Conservation (phyloP, 2,113 vertebrate genomes). For the Leptobrachium leishanense region DNA sequence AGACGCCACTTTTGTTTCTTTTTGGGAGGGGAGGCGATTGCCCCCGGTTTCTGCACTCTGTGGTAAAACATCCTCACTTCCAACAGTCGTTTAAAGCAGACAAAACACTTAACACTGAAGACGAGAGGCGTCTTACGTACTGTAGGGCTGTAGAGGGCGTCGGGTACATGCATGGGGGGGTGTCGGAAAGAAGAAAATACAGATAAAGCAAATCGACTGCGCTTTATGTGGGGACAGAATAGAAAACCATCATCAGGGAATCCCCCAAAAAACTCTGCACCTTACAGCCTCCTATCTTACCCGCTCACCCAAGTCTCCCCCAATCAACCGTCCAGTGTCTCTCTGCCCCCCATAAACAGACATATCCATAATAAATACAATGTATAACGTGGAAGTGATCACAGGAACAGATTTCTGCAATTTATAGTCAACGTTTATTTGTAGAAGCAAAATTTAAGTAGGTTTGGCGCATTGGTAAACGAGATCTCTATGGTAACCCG, state of each 20-base stretch:
- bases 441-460: conserved; percentile 1
- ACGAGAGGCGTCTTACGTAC: not conserved
- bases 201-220: not conserved
- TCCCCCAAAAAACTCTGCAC: too few species aligned
- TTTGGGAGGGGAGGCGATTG: conserved; percentile 16
- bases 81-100: not conserved
- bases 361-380: conserved; percentile 30
- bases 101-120: not conserved
- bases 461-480: conserved; percentile 1
- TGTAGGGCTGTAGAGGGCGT: too few species aligned
- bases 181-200: not conserved
- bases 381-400: not conserved
- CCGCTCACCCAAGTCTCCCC: not conserved
- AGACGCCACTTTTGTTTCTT: conserved; percentile 22
- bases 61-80: not conserved
- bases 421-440: conserved; percentile 3
- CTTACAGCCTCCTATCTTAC: too few species aligned
- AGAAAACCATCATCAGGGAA: too few species aligned
- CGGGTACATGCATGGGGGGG: too few species aligned
- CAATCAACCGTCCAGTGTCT: not conserved
- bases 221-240: too few species aligned
- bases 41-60: not conserved
- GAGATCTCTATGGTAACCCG: too few species aligned
- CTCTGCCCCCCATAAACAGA: conserved; percentile 6
- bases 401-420: not conserved